Evolutionary conservation across 1,140 invertebrate species (phyloP).

Genomic region (Lordiphosa collinella): DNA sequence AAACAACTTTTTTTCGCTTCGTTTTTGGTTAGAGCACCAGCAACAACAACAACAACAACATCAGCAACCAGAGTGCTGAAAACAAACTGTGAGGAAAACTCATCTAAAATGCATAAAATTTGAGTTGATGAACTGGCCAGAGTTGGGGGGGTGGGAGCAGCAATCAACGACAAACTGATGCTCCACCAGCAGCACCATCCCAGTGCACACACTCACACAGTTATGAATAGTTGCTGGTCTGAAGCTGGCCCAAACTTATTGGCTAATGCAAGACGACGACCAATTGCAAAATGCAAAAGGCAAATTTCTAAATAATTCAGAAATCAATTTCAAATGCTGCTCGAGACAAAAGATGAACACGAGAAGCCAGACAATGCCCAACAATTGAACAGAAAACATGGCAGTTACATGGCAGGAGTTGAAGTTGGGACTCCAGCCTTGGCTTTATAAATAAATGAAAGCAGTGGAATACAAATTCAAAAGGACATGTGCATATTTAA

Average conservation of each 20-base stretch:
- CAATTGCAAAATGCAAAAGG: constrained; percentile 47
- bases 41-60: constrained; percentile 26
- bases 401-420: constrained; percentile 64
- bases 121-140: constrained; percentile 69
- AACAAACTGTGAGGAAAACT: constrained; percentile 76
- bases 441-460: constrained; percentile 72
- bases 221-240: constrained; percentile 6
- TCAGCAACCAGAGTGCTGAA: constrained; percentile 32
- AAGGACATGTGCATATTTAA: constrained; percentile 62
- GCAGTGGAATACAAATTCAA: constrained; percentile 66
- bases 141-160: constrained; percentile 20
- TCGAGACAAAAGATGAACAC: constrained; percentile 30
- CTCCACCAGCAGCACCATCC: constrained; percentile 20
- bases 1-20: constrained; percentile 36
- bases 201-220: constrained; percentile 63
- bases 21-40: constrained; percentile 1
- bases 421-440: constrained; percentile 22
- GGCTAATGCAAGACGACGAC: constrained; percentile 50
- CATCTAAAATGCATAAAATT: constrained; percentile 78
- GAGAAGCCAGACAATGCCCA: constrained; percentile 37
- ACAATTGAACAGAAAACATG: constrained; percentile 63
- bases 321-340: constrained; percentile 62
- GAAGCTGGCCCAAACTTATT: constrained; percentile 36
- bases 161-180: constrained; percentile 62
- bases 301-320: constrained; percentile 67